Evolutionary conservation across 2,113 vertebrate species (phyloP), one percentile per base, ranked within the genome.

Genomic region (Rana temporaria): DNA sequence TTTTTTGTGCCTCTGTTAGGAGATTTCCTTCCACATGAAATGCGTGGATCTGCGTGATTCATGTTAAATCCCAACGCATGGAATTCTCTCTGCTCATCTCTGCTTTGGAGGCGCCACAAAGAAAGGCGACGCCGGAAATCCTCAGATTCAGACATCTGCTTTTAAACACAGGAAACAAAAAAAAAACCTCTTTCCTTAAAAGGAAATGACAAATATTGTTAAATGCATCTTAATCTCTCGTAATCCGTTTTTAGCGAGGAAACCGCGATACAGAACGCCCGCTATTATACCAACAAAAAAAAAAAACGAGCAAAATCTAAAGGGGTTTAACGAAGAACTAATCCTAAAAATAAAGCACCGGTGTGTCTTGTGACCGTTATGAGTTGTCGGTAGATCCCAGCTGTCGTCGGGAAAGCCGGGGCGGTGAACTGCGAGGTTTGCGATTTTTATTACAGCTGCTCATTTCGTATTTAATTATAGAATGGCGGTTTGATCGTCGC

Each of bases 281-380:
- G 57, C 38, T 42, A 42, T 62, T 75, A 34, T 57, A 62, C n/a
- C 22, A 15, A n/a, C n/a, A n/a, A n/a, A n/a, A n/a, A n/a, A n/a
- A 62, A 60, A 75, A 24, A 75, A 62, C 72, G 22, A 34, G 72
- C 20, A 42, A 42, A 60, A 75, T 60, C 56, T 75, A 38, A 30
- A 62, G 2, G 32, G 32, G 72, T 19, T 75, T 62, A 60, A 22
- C 56, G 4, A 73, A 59, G 55, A 74, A 74, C 19, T 38, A 59
- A 74, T 74, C 55, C 20, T 30, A 74, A 30, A 74, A 74, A 59
- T 74, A 62, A 75, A 42, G 56, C 56, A 62, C 19, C 20, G 19
- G 26, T 12, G 60, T 62, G n/a, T 38, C 72, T 62, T 30, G 1
- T 60, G 56, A 75, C 72, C 56, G 9, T 56, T 42, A 42, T 38